These are phyloP conservation scores for Trematocara variabile DNA, from an alignment of 2,113 vertebrate species.

Conservation along the genomic window DNA sequence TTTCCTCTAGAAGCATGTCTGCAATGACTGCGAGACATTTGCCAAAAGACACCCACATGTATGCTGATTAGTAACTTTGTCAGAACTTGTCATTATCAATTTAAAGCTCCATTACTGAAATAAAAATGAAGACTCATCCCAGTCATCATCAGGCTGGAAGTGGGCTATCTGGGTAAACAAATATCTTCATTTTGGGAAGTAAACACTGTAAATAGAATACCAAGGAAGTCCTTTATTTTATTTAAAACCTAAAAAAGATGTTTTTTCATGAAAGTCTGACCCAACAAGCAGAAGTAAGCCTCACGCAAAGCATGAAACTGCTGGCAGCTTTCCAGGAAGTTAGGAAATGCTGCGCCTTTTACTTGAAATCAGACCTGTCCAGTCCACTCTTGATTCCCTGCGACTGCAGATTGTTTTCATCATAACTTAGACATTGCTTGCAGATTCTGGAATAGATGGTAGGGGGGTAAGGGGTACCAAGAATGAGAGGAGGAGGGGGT, in stretches of 20 bases:
- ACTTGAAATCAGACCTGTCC: conserved; percentile 38
- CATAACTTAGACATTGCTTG: conserved; percentile 23
- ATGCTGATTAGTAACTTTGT: conserved; percentile 32
- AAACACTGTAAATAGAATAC: not conserved
- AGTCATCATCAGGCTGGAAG: not conserved
- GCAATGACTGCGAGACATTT: conserved; percentile 20
- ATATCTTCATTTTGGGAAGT: not conserved
- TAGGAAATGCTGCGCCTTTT: conserved; percentile 3
- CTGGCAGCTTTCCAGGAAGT: conserved; percentile 17
- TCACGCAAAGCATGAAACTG: conserved; percentile 6
- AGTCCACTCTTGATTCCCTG: conserved; percentile 7
- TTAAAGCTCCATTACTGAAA: not conserved
- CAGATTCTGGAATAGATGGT: conserved; percentile 12
- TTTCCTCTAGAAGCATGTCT: conserved; percentile 5
- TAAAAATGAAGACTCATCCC: not conserved
- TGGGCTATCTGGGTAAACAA: not conserved
- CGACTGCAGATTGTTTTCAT: conserved; percentile 37
- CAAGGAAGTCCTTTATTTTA: not conserved
- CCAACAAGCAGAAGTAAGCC: conserved; percentile 4
- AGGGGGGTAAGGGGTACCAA: not conserved
- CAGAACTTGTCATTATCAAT: conserved; percentile 22
- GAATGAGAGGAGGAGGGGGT: not conserved
- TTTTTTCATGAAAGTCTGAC: conserved; percentile 17
- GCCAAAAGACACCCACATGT: conserved; percentile 31
- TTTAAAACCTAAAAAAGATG: not conserved